A percentile compares a stretch with the other conserved stretches of the same genome.
Conservation (phyloP, 2,888 invertebrate species). For the Pollenia labialis region DNA sequence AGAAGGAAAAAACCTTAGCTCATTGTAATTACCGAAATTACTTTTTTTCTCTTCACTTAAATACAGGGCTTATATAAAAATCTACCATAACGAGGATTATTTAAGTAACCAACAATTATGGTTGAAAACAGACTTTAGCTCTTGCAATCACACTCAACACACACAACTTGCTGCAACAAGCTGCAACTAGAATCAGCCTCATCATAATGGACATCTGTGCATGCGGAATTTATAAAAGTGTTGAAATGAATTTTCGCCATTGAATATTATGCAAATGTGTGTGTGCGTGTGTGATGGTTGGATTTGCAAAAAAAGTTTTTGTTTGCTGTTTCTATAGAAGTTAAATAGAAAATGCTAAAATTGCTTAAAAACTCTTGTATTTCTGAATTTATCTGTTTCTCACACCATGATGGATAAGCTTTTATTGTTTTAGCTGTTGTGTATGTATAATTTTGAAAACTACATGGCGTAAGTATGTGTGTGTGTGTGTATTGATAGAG, state of each 20-base stretch:
- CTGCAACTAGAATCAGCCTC: not conserved
- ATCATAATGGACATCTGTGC: not conserved
- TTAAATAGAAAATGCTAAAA: slow-evolving; percentile 10
- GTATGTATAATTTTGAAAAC: not conserved
- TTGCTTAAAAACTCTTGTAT: not conserved
- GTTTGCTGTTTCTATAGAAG: not conserved
- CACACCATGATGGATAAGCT: not conserved
- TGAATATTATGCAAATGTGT: not conserved
- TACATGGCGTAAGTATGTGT: too few species aligned
- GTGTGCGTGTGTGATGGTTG: not conserved
- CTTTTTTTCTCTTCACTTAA: slow-evolving; percentile 1
- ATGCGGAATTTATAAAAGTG: not conserved
- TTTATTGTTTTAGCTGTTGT: not conserved
- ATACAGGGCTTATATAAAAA: slow-evolving; percentile 13
- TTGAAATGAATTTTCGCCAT: slow-evolving; percentile 3
- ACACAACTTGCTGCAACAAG: not conserved
- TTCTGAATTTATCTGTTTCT: too few species aligned
- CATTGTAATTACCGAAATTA: slow-evolving; percentile 26
- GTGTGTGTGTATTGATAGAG: too few species aligned
- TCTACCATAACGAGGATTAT: slow-evolving; percentile 27
- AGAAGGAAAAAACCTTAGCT: not conserved
- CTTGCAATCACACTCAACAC: not conserved
- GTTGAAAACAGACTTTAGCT: slow-evolving; percentile 5
- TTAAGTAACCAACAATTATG: slow-evolving; percentile 29
- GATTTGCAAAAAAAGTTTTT: not conserved